Evolutionary conservation across 1,140 invertebrate species (phyloP).

Genomic region (Pogonomyrmex californicus): DNA sequence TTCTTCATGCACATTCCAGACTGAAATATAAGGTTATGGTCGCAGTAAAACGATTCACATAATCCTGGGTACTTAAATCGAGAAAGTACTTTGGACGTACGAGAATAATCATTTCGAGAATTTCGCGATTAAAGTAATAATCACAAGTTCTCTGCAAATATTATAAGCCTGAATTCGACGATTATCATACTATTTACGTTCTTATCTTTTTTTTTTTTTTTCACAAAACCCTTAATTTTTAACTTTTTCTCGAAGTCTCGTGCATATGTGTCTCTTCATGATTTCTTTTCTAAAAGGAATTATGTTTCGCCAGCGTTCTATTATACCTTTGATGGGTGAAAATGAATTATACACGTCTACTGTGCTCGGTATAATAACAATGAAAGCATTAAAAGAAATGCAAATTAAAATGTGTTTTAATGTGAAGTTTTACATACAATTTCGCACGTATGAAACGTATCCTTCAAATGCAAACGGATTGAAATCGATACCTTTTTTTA

Average conservation of each 20-base stretch:
- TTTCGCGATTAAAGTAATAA: slow-evolving; percentile 70
- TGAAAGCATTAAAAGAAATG: neutral
- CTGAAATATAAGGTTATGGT: slow-evolving; percentile 63
- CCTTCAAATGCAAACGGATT: neutral
- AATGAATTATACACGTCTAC: neutral
- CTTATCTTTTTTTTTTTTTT: neutral
- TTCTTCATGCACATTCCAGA: slow-evolving; percentile 59
- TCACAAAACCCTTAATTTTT: neutral
- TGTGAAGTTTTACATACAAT: slow-evolving; percentile 11
- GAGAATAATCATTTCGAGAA: slow-evolving; percentile 52
- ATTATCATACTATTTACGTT: slow-evolving; percentile 12
- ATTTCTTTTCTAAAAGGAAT: neutral
- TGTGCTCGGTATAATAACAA: neutral
- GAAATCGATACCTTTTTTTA: neutral
- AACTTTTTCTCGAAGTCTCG: neutral
- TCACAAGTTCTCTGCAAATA: slow-evolving; percentile 63
- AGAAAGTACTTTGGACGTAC: slow-evolving; percentile 37
- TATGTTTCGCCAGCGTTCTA: neutral
- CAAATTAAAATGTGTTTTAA: slow-evolving; percentile 1
- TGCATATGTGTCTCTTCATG: neutral
- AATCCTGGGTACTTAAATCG: slow-evolving; percentile 70
- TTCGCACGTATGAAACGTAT: neutral
- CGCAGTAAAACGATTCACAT: slow-evolving; percentile 69
- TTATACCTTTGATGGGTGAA: neutral
- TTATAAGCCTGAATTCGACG: slow-evolving; percentile 30